These are phyloP conservation scores for Aphelocoma coerulescens DNA, from an alignment of 2,113 vertebrate genomes.

Conservation along the genomic window DNA sequence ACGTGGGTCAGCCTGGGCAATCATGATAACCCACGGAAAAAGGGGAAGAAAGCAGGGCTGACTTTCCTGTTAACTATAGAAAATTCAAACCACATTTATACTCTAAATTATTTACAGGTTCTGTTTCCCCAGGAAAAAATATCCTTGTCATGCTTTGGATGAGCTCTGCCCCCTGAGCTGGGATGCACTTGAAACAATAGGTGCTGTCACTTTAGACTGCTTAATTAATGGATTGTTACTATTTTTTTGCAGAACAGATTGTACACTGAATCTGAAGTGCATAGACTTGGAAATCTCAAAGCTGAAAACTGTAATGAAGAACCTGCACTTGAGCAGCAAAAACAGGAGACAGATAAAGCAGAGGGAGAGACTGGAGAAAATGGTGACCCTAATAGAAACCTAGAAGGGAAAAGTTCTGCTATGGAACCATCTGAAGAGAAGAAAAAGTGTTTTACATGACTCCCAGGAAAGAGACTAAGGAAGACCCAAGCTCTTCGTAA, in stretches of 20 bases:
- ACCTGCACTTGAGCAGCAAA: background rate
- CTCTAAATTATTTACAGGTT: background rate
- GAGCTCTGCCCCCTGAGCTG: background rate
- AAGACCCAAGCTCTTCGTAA: background rate
- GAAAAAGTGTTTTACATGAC: background rate
- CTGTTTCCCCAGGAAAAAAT: fast-evolving
- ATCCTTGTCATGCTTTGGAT: background rate
- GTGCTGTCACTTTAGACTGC: background rate
- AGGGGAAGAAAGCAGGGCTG: background rate
- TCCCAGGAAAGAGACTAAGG: background rate
- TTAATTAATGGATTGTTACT: background rate
- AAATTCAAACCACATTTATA: background rate
- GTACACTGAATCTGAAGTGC: background rate
- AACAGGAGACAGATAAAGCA: background rate
- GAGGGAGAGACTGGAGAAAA: background rate
- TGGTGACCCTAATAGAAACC: background rate
- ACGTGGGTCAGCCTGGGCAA: background rate
- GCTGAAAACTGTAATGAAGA: background rate
- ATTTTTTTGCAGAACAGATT: slow-evolving; percentile 45
- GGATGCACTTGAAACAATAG: background rate
- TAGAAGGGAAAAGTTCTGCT: background rate
- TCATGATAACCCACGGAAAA: background rate
- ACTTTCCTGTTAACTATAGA: background rate
- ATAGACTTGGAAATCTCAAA: background rate
- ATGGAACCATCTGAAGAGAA: background rate